A percentile compares a stretch with the other conserved stretches of the same genome.
Conservation (phyloP, 2,888 invertebrate genomes). For the Pyrrhia umbra region DNA sequence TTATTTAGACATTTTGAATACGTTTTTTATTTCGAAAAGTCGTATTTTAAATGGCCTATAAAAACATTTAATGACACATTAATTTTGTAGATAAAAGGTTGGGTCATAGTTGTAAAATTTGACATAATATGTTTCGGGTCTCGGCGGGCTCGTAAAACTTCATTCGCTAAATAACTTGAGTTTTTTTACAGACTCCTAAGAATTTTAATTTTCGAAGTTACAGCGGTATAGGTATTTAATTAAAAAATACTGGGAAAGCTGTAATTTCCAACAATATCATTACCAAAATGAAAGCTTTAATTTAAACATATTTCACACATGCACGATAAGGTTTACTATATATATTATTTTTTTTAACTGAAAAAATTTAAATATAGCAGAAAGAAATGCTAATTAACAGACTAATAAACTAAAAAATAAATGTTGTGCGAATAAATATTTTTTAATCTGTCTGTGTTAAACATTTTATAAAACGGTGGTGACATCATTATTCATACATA, state of each 20-base stretch:
- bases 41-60: conserved; percentile 67
- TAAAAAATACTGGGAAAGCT: not conserved
- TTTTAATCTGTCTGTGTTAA: conserved; percentile 19
- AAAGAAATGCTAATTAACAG: conserved; percentile 33
- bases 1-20: conserved; percentile 40
- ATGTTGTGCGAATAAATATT: not conserved
- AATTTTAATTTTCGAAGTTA: conserved; percentile 4
- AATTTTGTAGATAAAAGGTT: conserved; percentile 76
- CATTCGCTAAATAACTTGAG: conserved; percentile 69
- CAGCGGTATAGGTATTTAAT: not conserved
- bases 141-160: conserved; percentile 68
- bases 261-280: too few species aligned
- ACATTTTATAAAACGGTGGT: not conserved
- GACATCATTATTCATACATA: conserved; percentile 27
- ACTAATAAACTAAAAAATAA: conserved; percentile 28
- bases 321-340: too few species aligned
- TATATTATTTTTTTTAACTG: too few species aligned
- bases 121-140: conserved; percentile 72
- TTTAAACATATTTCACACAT: too few species aligned
- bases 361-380: too few species aligned
- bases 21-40: conserved; percentile 41
- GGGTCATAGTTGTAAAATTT: conserved; percentile 76
- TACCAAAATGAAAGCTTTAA: not conserved
- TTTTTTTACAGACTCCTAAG: conserved; percentile 54
- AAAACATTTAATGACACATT: conserved; percentile 74